These are phyloP conservation scores for Halcyon leucocephala DNA, from an alignment of 2,797 vertebrate genomes.

Conservation along the genomic window DNA sequence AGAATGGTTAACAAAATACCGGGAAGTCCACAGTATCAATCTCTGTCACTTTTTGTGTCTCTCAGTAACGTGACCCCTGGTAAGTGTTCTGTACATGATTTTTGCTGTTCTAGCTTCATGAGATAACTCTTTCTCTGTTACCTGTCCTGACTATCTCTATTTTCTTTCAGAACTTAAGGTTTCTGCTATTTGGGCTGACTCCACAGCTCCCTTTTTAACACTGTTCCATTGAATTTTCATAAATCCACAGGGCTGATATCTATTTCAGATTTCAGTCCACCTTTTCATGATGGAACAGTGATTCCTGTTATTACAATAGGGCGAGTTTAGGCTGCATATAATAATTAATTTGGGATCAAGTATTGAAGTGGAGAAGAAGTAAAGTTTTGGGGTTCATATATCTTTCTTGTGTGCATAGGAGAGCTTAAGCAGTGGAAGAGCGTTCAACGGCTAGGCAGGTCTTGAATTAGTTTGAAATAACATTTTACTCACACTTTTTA, in stretches of 20 bases:
- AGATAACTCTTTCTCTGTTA: neutral
- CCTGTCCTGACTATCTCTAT: neutral
- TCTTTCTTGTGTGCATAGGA: neutral
- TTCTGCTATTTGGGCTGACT: neutral
- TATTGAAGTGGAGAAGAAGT: neutral
- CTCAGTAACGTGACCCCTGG: neutral
- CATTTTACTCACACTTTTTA: neutral
- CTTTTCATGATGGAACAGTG: neutral
- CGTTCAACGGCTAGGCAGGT: neutral
- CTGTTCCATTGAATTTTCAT: neutral
- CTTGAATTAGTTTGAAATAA: neutral
- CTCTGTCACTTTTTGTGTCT: neutral
- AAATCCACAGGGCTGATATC: neutral
- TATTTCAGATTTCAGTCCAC: neutral
- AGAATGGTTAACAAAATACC: neutral
- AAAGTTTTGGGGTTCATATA: neutral
- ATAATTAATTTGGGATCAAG: neutral
- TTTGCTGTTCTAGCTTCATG: neutral
- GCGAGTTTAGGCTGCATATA: neutral
- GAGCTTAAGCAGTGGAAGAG: neutral
- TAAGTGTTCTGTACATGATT: neutral
- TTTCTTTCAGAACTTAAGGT: neutral
- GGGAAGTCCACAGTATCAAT: neutral
- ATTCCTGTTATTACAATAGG: neutral
- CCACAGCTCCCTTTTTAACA: neutral